Evolutionary conservation across 2,113 vertebrate species (phyloP).

Genomic region (Regulus satrapa): DNA sequence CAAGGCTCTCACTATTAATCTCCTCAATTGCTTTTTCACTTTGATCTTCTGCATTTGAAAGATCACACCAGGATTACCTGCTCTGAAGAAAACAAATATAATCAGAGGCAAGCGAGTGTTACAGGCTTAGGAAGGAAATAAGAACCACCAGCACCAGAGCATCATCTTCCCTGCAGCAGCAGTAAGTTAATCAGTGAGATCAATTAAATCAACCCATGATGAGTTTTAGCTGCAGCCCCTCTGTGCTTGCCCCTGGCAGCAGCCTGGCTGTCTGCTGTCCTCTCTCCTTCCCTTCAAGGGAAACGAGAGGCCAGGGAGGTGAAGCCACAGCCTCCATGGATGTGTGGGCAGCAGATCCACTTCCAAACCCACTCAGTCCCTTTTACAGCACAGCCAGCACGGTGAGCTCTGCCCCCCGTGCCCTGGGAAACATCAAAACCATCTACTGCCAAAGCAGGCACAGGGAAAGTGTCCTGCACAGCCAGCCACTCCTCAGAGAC

Average conservation of each 20-base stretch:
- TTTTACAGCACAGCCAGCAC: neutral
- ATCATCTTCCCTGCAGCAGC: neutral
- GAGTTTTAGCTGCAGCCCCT: neutral
- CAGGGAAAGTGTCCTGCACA: neutral
- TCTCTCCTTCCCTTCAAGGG: neutral
- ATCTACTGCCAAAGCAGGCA: neutral
- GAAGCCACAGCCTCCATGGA: neutral
- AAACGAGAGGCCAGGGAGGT: neutral
- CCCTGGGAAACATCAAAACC: neutral
- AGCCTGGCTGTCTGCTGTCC: neutral
- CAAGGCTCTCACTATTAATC: neutral
- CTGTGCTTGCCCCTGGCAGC: neutral
- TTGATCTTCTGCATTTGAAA: neutral
- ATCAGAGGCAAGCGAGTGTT: neutral
- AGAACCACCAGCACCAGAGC: neutral
- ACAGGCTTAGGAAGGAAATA: neutral
- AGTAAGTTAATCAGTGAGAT: neutral
- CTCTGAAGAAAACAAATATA: neutral
- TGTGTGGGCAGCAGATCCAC: neutral
- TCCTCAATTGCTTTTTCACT: neutral
- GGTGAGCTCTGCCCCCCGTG: accelerated
- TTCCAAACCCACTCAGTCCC: no score
- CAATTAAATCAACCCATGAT: neutral
- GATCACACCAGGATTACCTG: neutral
- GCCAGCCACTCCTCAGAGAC: neutral